Conservation (phyloP, 1,140 invertebrate genomes). For the Caenorhabditis brenneri region DNA sequence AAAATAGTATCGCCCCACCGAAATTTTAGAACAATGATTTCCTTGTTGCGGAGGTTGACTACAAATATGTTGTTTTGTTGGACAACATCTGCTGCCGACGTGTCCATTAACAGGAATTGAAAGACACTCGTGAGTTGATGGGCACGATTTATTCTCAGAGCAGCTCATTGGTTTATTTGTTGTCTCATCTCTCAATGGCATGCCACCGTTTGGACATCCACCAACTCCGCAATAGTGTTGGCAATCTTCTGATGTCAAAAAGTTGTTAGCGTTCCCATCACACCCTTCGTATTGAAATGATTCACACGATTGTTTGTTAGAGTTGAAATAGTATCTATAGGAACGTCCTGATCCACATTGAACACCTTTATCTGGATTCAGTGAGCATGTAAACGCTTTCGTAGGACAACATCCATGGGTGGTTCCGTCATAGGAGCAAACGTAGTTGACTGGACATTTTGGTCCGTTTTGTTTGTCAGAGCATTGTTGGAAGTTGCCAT, state of each 20-base stretch:
- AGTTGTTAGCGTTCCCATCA: slow-evolving; percentile 58
- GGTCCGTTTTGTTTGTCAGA: slow-evolving; percentile 46
- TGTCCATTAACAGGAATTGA: slow-evolving; percentile 64
- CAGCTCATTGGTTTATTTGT: slow-evolving; percentile 65
- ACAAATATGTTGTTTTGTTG: slow-evolving; percentile 67
- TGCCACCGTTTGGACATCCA: slow-evolving; percentile 67
- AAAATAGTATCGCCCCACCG: slow-evolving; percentile 65
- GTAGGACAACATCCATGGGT: slow-evolving; percentile 57
- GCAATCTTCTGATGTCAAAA: slow-evolving; percentile 52
- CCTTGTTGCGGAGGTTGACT: slow-evolving; percentile 67
- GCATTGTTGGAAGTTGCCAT: slow-evolving; percentile 63
- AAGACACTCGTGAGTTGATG: slow-evolving; percentile 66
- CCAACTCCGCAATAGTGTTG: slow-evolving; percentile 56
- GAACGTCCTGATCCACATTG: slow-evolving; percentile 53
- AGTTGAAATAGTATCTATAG: slow-evolving; percentile 58
- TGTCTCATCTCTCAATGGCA: slow-evolving; percentile 62
- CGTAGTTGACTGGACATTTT: slow-evolving; percentile 56
- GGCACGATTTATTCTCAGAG: slow-evolving; percentile 58
- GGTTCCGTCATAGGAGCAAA: slow-evolving; percentile 51
- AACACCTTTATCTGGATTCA: slow-evolving; percentile 52
- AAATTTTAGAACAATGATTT: slow-evolving; percentile 63
- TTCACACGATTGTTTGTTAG: slow-evolving; percentile 51
- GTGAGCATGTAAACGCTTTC: slow-evolving; percentile 54
- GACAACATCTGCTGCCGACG: slow-evolving; percentile 66
- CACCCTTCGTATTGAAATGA: slow-evolving; percentile 58